Percentiles rank a stretch among this genome's conserved stretches.
phyloP scores from a whole-genome alignment of 2,113 vertebrate species.

The mouse (Mus musculus) region DNA sequence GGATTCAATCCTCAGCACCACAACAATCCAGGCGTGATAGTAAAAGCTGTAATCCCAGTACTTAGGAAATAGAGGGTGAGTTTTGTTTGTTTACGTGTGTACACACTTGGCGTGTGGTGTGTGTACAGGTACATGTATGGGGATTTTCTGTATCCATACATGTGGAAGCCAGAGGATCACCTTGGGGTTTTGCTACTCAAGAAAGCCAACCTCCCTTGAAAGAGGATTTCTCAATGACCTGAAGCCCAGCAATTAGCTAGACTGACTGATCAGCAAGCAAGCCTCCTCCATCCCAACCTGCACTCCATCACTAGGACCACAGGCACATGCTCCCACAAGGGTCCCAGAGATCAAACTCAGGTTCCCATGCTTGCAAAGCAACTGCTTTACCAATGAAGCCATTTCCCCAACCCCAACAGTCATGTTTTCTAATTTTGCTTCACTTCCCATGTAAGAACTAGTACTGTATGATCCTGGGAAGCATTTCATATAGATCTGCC shows the following conservation, averaged over 20 bases:
- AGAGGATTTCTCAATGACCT: background rate
- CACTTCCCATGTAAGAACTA: conserved; percentile 18
- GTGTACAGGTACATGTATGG: background rate
- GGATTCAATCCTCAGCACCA: background rate
- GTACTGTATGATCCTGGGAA: background rate
- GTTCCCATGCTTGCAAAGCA: background rate
- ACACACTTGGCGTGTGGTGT: background rate
- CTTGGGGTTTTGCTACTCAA: background rate
- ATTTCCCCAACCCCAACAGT: background rate
- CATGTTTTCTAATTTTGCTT: background rate
- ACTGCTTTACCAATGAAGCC: background rate
- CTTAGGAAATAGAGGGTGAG: background rate
- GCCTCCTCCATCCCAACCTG: background rate
- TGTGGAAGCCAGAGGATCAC: background rate
- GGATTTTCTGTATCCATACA: background rate
- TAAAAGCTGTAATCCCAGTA: background rate
- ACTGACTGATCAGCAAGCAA: background rate
- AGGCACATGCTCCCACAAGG: background rate
- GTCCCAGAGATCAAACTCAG: background rate
- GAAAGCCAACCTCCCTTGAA: background rate
- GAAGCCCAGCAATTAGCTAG: background rate
- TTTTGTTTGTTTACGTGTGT: background rate
- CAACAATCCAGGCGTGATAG: background rate
- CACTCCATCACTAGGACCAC: background rate
- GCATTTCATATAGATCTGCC: background rate